Evolutionary conservation across 2,113 vertebrate genomes (phyloP).

Genomic region (Chamaetylas fuelleborni): DNA sequence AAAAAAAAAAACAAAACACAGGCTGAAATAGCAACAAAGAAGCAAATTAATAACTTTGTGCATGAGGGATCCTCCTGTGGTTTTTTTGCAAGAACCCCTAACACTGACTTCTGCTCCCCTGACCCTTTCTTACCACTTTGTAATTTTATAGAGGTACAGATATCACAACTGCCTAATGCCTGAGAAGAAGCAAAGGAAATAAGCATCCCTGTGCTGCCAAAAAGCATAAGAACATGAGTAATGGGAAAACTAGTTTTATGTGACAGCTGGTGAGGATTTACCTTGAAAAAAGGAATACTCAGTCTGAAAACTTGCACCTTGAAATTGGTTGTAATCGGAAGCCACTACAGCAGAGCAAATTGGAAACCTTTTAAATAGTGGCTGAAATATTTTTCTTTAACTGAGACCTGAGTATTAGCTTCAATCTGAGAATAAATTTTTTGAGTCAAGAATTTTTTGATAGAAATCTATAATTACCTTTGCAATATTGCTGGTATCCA

Average conservation of each 20-base stretch:
- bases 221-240: neutral
- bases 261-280: neutral
- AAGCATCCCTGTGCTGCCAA: neutral
- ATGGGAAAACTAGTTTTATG: neutral
- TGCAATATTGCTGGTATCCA: conserved; percentile 36
- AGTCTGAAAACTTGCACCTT: neutral
- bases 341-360: neutral
- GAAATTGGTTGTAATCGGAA: conserved; percentile 24
- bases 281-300: neutral
- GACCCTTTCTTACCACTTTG: neutral
- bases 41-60: neutral
- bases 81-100: neutral
- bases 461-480: conserved; percentile 39
- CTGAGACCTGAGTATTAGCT: neutral
- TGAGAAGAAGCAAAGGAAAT: neutral
- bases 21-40: neutral
- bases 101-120: neutral
- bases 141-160: neutral
- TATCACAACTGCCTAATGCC: neutral
- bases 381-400: neutral
- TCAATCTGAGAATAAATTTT: conserved; percentile 4
- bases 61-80: neutral
- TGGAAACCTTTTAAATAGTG: neutral
- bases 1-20: neutral
- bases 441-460: neutral